A percentile compares a stretch with the other conserved stretches of the same genome.
Conservation (phyloP, 2,113 vertebrate species). For the Tretioscincus oriximinensis region DNA sequence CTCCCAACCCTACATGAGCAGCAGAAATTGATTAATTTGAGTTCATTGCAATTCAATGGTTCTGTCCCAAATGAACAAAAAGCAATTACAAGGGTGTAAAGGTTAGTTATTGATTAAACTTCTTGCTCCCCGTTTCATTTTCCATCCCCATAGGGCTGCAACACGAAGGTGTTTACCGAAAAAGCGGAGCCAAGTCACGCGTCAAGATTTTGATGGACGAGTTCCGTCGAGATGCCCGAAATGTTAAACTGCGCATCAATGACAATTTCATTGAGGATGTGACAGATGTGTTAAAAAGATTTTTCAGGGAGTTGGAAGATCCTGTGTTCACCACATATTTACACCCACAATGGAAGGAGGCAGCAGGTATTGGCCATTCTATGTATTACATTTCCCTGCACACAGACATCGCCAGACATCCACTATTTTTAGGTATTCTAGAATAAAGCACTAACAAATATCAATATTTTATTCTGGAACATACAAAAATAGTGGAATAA, state of each 20-base stretch:
- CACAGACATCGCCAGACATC: too few species aligned
- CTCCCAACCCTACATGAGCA: background rate
- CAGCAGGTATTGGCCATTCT: conserved; percentile 79
- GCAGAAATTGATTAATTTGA: background rate
- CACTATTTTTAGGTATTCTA: too few species aligned
- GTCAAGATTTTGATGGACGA: conserved; percentile 95
- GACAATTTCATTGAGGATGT: conserved; percentile 98
- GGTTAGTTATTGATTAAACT: background rate
- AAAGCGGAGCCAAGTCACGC: conserved; percentile 92
- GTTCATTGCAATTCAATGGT: background rate
- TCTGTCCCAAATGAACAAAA: background rate
- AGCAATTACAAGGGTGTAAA: background rate
- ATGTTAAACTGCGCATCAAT: conserved; percentile 90
- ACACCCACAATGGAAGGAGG: conserved; percentile 89
- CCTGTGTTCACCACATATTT: conserved; percentile 89
- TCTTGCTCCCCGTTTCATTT: background rate
- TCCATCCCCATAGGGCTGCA: conserved; percentile 77
- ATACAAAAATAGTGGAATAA: too few species aligned
- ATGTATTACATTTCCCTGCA: background rate
- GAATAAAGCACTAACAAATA: too few species aligned
- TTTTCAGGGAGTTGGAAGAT: conserved; percentile 94
- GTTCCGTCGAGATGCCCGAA: conserved; percentile 91
- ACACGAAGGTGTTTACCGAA: conserved; percentile 95
- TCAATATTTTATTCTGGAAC: too few species aligned
- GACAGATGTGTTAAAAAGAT: conserved; percentile 94